Percentiles rank a stretch among this genome's conserved stretches.
These are phyloP conservation scores for Bubo bubo DNA, from an alignment of 2,113 vertebrate genomes.

Conservation along the genomic window DNA sequence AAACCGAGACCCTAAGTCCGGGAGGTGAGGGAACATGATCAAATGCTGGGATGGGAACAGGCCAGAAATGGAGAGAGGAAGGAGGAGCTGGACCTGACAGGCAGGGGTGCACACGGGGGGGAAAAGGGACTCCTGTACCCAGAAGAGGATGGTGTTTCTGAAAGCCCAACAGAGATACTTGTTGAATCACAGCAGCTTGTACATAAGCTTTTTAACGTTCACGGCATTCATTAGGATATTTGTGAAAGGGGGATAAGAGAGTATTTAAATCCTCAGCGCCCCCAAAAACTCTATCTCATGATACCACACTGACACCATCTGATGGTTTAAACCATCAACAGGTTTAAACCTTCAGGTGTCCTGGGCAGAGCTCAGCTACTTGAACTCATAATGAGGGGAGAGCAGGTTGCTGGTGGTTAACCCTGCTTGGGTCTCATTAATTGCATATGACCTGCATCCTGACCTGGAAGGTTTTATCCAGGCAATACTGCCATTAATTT, in stretches of 20 bases:
- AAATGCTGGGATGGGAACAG: not conserved
- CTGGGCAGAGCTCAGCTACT: not conserved
- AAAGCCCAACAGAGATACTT: not conserved
- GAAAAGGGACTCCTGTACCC: not conserved
- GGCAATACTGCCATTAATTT: not conserved
- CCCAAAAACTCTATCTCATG: rapidly evolving
- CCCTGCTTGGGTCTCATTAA: not conserved
- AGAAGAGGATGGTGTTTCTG: not conserved
- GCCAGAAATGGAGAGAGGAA: not conserved
- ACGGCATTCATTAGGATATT: not conserved
- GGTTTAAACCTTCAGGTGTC: not conserved
- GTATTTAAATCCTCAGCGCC: not conserved
- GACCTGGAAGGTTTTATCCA: not conserved
- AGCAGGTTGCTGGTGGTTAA: not conserved
- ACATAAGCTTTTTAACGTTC: not conserved
- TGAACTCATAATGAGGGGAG: not conserved
- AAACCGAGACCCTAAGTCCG: not conserved
- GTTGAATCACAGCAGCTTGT: not conserved
- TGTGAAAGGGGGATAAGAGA: not conserved
- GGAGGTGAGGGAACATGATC: not conserved
- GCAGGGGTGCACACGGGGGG: rapidly evolving
- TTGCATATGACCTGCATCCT: not conserved
- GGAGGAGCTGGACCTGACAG: not conserved
- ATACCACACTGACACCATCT: not conserved
- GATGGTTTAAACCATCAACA: not conserved